Percentiles rank a stretch among this genome's conserved stretches.
These are phyloP conservation scores for Nematostella vectensis DNA, from an alignment of 92 coral and sea anemone species.

Conservation along the genomic window DNA sequence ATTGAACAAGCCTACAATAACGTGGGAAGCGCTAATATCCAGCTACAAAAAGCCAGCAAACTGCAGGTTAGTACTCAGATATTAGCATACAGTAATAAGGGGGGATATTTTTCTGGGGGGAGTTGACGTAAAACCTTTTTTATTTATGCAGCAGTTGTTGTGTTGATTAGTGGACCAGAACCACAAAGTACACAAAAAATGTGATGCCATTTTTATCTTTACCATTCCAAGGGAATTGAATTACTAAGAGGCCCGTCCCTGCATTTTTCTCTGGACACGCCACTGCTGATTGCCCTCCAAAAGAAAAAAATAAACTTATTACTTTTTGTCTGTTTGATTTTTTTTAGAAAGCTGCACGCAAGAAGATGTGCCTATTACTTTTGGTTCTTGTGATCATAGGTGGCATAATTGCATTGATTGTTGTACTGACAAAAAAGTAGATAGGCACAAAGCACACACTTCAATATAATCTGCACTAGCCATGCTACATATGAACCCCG, in stretches of 20 bases:
- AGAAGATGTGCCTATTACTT: constrained; percentile 82
- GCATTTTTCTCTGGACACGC: no score
- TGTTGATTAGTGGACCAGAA: neutral
- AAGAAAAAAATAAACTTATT: no score
- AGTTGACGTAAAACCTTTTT: neutral
- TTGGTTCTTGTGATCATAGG: constrained; percentile 60
- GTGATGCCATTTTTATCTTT: no score
- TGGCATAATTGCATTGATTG: constrained; percentile 49
- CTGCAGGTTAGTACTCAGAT: constrained; percentile 55
- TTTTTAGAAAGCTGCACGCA: constrained; percentile 93
- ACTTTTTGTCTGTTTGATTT: constrained; percentile 3
- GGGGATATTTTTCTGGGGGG: neutral
- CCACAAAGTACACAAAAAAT: no score
- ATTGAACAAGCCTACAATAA: constrained; percentile 70
- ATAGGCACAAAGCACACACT: no score
- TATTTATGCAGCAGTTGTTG: no score
- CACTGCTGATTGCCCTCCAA: no score
- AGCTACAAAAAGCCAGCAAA: constrained; percentile 76
- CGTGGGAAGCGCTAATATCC: constrained; percentile 76
- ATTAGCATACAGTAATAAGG: no score
- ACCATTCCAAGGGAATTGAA: no score
- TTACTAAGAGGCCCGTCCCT: no score
- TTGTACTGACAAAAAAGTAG: neutral
- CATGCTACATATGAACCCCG: no score
- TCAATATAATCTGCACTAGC: no score